These are phyloP conservation scores for Poecilia latipinna DNA, from an alignment of 2,113 vertebrate genomes.

Conservation along the genomic window DNA sequence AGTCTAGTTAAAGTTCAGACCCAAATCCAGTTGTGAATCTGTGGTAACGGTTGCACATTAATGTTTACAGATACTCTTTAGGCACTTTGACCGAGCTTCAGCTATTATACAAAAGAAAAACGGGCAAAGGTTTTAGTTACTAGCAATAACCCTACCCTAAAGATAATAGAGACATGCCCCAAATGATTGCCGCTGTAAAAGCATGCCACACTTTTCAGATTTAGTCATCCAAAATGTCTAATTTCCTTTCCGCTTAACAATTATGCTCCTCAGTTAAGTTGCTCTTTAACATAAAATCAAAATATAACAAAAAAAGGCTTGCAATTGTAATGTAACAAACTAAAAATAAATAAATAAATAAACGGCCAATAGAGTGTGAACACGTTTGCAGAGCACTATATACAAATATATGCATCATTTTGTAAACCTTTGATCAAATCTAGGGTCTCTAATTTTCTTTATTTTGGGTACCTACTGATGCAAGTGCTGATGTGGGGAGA, in stretches of 20 bases:
- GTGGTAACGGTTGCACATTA: not conserved
- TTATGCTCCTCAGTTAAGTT: not conserved
- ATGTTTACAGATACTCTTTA: no score
- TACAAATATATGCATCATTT: not conserved
- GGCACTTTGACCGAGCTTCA: no score
- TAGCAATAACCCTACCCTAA: not conserved
- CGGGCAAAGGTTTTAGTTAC: not conserved
- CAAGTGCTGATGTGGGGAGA: constrained; percentile 90
- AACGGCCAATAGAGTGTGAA: not conserved
- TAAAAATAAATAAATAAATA: no score
- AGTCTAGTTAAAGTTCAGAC: not conserved
- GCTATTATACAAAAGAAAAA: not conserved
- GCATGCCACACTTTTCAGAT: not conserved
- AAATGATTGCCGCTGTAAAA: not conserved
- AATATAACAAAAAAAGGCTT: not conserved
- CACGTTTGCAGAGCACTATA: not conserved
- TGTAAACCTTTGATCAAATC: not conserved
- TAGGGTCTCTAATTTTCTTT: not conserved
- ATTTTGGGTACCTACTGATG: constrained; percentile 82
- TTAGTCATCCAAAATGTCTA: not conserved
- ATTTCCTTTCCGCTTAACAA: not conserved
- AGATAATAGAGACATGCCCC: not conserved
- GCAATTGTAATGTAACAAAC: not conserved
- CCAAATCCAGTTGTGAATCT: not conserved
- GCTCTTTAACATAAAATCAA: not conserved